Conservation (phyloP, 2,888 invertebrate genomes). For the Melinopterus prodromus region DNA sequence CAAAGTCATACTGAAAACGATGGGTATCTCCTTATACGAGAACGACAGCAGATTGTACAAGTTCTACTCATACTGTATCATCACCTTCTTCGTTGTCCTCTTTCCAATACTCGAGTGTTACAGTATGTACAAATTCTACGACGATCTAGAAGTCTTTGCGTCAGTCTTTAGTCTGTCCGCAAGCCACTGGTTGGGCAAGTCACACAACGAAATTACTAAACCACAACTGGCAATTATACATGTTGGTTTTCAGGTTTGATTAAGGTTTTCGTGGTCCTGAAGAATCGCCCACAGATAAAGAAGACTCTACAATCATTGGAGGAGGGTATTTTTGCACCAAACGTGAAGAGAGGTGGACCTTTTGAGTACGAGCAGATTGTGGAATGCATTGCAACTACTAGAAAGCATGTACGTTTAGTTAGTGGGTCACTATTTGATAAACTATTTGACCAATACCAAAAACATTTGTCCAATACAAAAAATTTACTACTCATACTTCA, state of each 20-base stretch:
- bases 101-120: conserved; percentile 37
- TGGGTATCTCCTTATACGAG: conserved; percentile 35
- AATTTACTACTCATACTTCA: too few relatives aligned
- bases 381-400: conserved; percentile 35
- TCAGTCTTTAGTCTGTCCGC: conserved; percentile 34
- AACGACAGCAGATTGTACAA: conserved; percentile 30
- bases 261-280: conserved; percentile 36
- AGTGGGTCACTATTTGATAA: too few relatives aligned
- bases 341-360: conserved; percentile 26
- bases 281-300: conserved; percentile 34
- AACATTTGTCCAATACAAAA: too few relatives aligned
- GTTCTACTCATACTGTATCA: conserved; percentile 29
- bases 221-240: neutral
- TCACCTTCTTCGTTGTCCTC: conserved; percentile 31
- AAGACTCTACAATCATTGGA: conserved; percentile 33
- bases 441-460: too few relatives aligned
- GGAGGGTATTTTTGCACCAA: conserved; percentile 37
- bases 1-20: conserved; percentile 32
- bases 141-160: conserved; percentile 34
- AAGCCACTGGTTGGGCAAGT: conserved; percentile 35
- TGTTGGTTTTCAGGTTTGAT: conserved; percentile 35
- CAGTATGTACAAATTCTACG: conserved; percentile 34
- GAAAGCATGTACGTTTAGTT: conserved; percentile 34
- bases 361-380: conserved; percentile 31
- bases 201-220: neutral